phyloP scores from a whole-genome alignment of 2,888 invertebrate species.

The Homarus gammarus region DNA sequence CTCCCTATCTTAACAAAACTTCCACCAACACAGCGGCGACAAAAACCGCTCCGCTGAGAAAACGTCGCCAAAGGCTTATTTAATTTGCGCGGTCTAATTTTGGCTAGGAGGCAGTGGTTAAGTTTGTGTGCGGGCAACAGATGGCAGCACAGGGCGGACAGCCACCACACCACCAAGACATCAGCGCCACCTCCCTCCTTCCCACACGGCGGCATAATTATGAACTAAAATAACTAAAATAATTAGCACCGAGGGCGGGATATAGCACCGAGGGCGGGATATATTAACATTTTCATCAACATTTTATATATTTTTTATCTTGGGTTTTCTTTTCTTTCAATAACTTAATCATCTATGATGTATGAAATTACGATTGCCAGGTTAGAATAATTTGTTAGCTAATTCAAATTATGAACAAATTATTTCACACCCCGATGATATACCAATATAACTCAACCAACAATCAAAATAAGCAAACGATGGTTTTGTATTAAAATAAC shows the following conservation, averaged over 20 bases:
- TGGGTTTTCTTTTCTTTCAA: too few species aligned
- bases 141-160: slow-evolving; percentile 47
- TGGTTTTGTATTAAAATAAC: too few species aligned
- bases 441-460: too few species aligned
- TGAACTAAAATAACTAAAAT: slow-evolving; percentile 50
- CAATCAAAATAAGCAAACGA: too few species aligned
- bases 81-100: slow-evolving; percentile 25
- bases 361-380: too few species aligned
- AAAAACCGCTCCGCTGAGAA: neutral
- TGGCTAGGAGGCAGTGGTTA: neutral
- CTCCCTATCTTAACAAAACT: too few species aligned
- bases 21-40: neutral
- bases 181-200: slow-evolving; percentile 26
- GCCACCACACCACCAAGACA: slow-evolving; percentile 6
- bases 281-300: neutral
- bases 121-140: neutral
- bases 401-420: too few species aligned
- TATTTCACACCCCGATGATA: too few species aligned
- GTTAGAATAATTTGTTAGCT: too few species aligned
- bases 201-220: neutral
- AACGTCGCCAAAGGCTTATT: neutral
- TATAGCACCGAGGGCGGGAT: neutral
- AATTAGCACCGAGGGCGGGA: slow-evolving; percentile 21
- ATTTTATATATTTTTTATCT: too few species aligned
- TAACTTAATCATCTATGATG: too few species aligned